Evolutionary conservation across 2,888 invertebrate species (phyloP).

Genomic region (Willowsia nigromaculata): DNA sequence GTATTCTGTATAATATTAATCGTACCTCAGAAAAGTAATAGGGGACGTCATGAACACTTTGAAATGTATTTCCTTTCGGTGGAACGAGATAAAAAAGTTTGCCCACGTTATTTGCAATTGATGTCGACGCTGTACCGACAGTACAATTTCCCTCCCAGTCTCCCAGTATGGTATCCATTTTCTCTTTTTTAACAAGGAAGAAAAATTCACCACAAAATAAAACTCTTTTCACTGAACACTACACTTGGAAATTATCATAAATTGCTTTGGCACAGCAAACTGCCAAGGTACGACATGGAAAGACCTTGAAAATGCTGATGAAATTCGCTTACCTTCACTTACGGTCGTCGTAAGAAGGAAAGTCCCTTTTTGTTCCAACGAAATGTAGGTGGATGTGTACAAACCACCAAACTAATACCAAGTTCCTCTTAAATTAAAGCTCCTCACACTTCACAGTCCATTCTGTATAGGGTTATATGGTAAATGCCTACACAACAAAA

Average conservation of each 20-base stretch:
- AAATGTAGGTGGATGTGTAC: no score
- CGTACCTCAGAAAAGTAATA: conserved; percentile 89
- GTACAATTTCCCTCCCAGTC: conserved; percentile 15
- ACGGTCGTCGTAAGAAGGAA: no score
- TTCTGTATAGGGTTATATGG: neutral
- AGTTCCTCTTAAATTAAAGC: neutral
- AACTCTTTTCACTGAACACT: neutral
- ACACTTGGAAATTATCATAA: conserved; percentile 36
- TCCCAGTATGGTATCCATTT: conserved; percentile 54
- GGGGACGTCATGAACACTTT: conserved; percentile 86
- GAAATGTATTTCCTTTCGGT: conserved; percentile 85
- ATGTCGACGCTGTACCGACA: neutral
- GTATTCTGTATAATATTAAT: no score
- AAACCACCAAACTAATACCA: neutral
- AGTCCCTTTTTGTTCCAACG: no score
- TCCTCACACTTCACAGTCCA: neutral
- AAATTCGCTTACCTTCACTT: neutral
- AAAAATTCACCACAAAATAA: conserved; percentile 9
- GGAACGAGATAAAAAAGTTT: conserved; percentile 87
- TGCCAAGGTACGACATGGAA: neutral
- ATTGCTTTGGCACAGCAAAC: neutral
- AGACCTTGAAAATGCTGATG: conserved; percentile 15
- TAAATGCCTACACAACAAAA: neutral
- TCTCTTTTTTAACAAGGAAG: neutral
- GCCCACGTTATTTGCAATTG: conserved; percentile 82